Percentiles rank a stretch among this genome's conserved stretches.
Evolutionary conservation across 2,888 invertebrate species (phyloP).

Genomic region (Subacronicta megacephala): DNA sequence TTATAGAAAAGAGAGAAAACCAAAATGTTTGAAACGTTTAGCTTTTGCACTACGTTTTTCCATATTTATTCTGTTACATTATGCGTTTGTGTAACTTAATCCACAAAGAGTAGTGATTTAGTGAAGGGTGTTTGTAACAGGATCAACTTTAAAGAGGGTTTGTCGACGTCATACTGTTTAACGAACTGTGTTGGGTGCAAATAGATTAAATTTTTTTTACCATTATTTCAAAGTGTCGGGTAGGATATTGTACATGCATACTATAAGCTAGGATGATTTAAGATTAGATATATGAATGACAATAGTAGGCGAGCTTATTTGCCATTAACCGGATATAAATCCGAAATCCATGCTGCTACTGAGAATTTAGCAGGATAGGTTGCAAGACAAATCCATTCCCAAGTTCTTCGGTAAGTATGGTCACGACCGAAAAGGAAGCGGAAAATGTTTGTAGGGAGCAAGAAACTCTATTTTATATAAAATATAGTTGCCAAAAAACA

Average conservation of each 20-base stretch:
- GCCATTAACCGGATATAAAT: no score
- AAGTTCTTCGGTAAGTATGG: no score
- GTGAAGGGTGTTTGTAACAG: conserved; percentile 9
- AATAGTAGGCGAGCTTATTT: no score
- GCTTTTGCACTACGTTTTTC: neutral
- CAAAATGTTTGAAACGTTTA: neutral
- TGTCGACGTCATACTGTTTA: neutral
- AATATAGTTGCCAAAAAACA: neutral
- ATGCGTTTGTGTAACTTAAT: conserved; percentile 2
- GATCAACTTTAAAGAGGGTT: conserved; percentile 6
- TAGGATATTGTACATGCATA: no score
- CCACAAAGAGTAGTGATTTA: conserved; percentile 10
- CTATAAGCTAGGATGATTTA: no score
- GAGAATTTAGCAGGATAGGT: no score
- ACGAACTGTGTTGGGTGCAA: neutral
- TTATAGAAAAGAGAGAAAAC: conserved; percentile 5
- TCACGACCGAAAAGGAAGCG: neutral
- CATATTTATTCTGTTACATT: neutral
- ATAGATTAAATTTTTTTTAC: no score
- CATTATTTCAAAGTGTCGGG: no score
- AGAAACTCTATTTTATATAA: neutral
- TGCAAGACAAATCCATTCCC: no score
- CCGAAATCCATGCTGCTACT: no score
- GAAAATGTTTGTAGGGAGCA: neutral
- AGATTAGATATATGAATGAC: no score